Conservation (phyloP, 2,113 vertebrate species). For the Origma solitaria region DNA sequence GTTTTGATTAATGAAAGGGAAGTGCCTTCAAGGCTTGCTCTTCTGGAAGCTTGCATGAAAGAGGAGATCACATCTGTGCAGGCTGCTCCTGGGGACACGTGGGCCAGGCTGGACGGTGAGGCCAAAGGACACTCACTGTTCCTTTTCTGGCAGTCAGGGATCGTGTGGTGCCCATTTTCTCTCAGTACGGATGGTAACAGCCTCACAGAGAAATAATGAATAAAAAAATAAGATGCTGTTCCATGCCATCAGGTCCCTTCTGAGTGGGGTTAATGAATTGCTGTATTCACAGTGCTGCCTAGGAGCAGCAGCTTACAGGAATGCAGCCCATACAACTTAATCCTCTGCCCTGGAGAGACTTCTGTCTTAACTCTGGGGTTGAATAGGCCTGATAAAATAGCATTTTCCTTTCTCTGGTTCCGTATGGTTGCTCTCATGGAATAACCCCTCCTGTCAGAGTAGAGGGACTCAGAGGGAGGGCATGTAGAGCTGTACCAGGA, state of each 20-base stretch:
- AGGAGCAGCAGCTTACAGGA: neutral
- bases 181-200: neutral
- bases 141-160: neutral
- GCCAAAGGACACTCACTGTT: neutral
- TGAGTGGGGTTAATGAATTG: neutral
- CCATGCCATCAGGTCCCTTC: neutral
- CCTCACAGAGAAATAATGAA: neutral
- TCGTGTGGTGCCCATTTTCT: fast-evolving
- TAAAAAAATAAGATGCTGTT: neutral
- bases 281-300: neutral
- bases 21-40: slow-evolving; percentile 32
- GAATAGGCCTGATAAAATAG: neutral
- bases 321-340: neutral
- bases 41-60: neutral
- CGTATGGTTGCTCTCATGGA: neutral
- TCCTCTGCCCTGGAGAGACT: neutral
- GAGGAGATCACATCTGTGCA: neutral
- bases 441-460: neutral
- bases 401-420: neutral
- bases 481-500: neutral
- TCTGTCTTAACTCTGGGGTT: neutral
- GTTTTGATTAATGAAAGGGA: slow-evolving; percentile 40
- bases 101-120: neutral
- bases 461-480: neutral
- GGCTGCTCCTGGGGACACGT: neutral